Evolutionary conservation across 2,113 vertebrate species (phyloP).

Genomic region (Gymnobelideus leadbeateri): DNA sequence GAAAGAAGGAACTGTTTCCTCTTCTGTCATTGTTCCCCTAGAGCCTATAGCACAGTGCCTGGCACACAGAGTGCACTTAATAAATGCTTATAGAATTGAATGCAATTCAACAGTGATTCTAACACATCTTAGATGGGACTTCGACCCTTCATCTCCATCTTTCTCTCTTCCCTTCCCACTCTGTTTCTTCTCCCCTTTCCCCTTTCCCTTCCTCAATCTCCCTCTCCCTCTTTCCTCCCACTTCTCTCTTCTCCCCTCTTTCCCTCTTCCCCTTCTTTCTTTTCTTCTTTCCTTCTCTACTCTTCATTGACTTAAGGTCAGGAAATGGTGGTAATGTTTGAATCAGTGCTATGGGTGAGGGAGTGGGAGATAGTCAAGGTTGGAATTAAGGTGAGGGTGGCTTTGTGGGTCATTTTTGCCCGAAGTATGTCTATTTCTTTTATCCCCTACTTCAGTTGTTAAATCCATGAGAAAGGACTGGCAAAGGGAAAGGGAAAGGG

Average conservation of each 20-base stretch:
- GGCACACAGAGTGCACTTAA: neutral
- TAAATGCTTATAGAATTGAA: neutral
- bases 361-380: neutral
- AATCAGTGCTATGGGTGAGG: neutral
- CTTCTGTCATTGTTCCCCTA: neutral
- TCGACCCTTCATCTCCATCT: neutral
- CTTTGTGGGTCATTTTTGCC: neutral
- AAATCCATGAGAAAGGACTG: neutral
- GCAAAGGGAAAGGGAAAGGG: neutral
- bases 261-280: neutral
- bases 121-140: accelerated
- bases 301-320: neutral
- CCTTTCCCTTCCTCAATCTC: neutral
- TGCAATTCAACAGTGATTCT: neutral
- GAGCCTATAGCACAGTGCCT: neutral
- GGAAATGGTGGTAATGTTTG: neutral
- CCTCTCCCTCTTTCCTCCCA: neutral
- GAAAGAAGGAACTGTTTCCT: neutral
- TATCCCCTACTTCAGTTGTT: neutral
- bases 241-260: neutral
- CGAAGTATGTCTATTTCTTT: neutral
- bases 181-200: neutral
- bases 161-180: neutral
- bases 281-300: neutral
- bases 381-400: neutral